Evolutionary conservation across 92 coral and sea anemone genomes (phyloP), one percentile per base, ranked within the genome.

Genomic region (Epizoanthus illoricatus): DNA sequence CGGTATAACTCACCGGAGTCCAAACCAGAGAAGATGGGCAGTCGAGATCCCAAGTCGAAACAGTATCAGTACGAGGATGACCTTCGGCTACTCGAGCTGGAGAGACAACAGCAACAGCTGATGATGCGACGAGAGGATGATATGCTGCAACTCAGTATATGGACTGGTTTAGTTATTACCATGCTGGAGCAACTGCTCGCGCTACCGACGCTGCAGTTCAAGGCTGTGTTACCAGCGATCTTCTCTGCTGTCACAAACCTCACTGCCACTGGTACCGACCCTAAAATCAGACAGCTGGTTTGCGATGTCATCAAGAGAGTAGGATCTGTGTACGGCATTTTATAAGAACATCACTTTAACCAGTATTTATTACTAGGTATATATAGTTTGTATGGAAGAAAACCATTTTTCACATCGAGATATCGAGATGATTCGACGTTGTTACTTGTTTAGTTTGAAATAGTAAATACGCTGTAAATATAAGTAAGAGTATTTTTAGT

Each of bases 201-300:
- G n/a, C 92, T 97, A 19, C 99, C 99, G 24, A 97, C 99, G 36
- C 91, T 97, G 92, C 99, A 97, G 56, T 97, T 97, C 90, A 97
- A 97, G 87, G 98, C 99, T 9, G 97, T 97, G 13, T 79, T 97
- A 57, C 99, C 99, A 87, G 99, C 99, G 86, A 95, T 97, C 47
- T 97, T 94, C 80, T 94, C 99, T 73, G 98, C 99, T 45, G 97
- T 97, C 76, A 97, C 98, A 80, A 91, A 94, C 85, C 87, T 97
- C 24, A 91, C 94, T 62, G 90, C 98, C 23, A 92, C 93, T 20
- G 93, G 98, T 7, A 87, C 94, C 76, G 99, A 97, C 87, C 87
- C 97, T 40, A 94, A 94, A 82, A 97, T 97, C 79, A 90, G 97
- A 76, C 95, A 92, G 84, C 90, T 97, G 42, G 95, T 97, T n/a